These are phyloP conservation scores for Pseudomyrmex pallidus DNA, from an alignment of 1,140 invertebrate genomes.

Conservation along the genomic window DNA sequence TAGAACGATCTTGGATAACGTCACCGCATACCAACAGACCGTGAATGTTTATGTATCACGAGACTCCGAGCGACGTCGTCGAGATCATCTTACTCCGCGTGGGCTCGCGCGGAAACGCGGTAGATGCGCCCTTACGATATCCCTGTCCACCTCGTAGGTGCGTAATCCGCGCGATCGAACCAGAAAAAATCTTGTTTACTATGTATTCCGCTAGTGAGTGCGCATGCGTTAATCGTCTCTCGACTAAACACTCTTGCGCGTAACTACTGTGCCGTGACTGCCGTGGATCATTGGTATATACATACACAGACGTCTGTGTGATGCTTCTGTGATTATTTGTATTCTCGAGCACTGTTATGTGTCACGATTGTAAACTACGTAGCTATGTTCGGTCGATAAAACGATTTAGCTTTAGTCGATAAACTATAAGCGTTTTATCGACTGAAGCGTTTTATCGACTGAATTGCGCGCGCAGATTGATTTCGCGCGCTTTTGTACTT, in stretches of 20 bases:
- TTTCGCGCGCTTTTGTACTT: no score
- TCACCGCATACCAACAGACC: slow-evolving; percentile 80
- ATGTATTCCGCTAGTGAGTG: slow-evolving; percentile 61
- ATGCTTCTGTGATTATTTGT: no score
- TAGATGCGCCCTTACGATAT: slow-evolving; percentile 27
- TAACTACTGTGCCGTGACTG: no score
- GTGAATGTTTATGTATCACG: slow-evolving; percentile 59
- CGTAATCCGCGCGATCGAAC: slow-evolving; percentile 42
- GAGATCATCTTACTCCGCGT: slow-evolving; percentile 55
- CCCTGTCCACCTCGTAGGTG: slow-evolving; percentile 33
- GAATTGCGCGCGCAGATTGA: no score
- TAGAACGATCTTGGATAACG: slow-evolving; percentile 82
- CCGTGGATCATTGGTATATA: no score
- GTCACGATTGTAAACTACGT: no score
- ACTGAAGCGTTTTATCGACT: no score
- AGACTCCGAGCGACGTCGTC: slow-evolving; percentile 1
- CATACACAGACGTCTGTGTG: no score
- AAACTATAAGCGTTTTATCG: no score
- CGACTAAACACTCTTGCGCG: neutral
- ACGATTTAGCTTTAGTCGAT: no score
- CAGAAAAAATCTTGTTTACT: slow-evolving; percentile 79
- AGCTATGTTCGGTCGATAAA: no score
- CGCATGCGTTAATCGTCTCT: slow-evolving; percentile 72
- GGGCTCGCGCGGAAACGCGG: slow-evolving; percentile 54
- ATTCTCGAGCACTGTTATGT: no score